Evolutionary conservation across 2,113 vertebrate species (phyloP).

Genomic region (Cyphomyrus plagiostoma): DNA sequence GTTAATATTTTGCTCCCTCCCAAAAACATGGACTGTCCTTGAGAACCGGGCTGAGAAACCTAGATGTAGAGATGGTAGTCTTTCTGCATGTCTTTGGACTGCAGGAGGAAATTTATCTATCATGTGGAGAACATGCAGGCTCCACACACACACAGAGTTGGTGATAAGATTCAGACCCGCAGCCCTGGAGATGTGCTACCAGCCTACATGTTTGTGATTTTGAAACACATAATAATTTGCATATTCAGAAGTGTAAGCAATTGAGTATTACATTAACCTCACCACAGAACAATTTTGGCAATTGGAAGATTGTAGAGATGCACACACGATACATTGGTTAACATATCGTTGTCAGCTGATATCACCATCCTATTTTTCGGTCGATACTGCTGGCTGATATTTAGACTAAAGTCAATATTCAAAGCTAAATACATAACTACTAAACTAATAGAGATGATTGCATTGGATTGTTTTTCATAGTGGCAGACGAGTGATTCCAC

Average conservation of each 20-base stretch:
- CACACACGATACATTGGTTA: neutral
- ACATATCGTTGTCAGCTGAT: neutral
- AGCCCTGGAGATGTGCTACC: neutral
- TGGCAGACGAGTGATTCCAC: neutral
- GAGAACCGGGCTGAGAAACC: neutral
- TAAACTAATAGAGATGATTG: neutral
- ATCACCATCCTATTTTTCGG: neutral
- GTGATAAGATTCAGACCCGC: neutral
- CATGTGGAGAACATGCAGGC: neutral
- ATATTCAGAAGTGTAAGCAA: neutral
- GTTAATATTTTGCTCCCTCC: neutral
- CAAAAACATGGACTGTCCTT: neutral
- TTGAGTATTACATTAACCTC: neutral
- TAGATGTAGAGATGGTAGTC: neutral
- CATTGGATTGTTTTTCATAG: neutral
- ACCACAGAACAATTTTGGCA: neutral
- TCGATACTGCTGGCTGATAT: neutral
- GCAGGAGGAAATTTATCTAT: neutral
- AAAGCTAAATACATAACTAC: neutral
- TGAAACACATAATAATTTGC: neutral
- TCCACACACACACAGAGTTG: neutral
- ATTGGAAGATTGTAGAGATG: neutral
- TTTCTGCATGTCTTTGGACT: neutral
- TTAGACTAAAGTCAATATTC: neutral
- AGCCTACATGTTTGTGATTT: neutral